Base-by-base conservation (phyloP, 2,113 vertebrate genomes). In the Pontoporia blainvillei region DNA sequence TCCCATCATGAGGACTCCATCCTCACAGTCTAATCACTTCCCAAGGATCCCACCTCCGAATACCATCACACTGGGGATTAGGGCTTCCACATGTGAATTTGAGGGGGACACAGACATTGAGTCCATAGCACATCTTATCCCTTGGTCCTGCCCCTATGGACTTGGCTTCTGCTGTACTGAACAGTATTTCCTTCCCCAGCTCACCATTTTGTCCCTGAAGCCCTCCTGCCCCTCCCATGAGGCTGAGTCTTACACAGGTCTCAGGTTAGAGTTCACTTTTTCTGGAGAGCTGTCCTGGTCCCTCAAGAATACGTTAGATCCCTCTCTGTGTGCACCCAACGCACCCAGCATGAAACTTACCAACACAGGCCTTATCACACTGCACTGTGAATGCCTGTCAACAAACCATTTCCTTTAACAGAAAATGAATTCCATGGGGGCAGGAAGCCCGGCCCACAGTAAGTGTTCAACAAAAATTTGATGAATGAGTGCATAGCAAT, bases 21-120 rank as follows among this genome's bases (percentile, higher is more conserved):
- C 29, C 8, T 73, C 29, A 14, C 2, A 18, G 41, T 18, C 27
- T 25, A 20, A 29, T 57, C 9, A 21, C 5, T 64, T 61, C 23
- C 10, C 46, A 27, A 12, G 73, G 29, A 13, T 29, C 29, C 67
- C 25, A 7, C 27, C 15, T 36, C 29, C 18, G 3, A 27, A n/a
- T 23, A 8, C 3, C 2, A 14, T 31, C 52, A 18, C 36, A 13
- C 0, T 25, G 36, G 6, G 14, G 13, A 1, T 31, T 4, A 54
- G 36, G 12, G 27, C 18, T 64, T 34, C 57, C 4, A 39, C 39
- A 14, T 21, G 2, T 12, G 41, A 25, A 36, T 36, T 1, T 41
- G 78, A 27, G 13, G 46, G n/a, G 2, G 15, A 9, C 27, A 67
- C 10, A 6, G 34, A n/a, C 71, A 6, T 4, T 71, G 41, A 41